Evolutionary conservation across 2,113 vertebrate genomes (phyloP).

Genomic region (Coryphaenoides rupestris): DNA sequence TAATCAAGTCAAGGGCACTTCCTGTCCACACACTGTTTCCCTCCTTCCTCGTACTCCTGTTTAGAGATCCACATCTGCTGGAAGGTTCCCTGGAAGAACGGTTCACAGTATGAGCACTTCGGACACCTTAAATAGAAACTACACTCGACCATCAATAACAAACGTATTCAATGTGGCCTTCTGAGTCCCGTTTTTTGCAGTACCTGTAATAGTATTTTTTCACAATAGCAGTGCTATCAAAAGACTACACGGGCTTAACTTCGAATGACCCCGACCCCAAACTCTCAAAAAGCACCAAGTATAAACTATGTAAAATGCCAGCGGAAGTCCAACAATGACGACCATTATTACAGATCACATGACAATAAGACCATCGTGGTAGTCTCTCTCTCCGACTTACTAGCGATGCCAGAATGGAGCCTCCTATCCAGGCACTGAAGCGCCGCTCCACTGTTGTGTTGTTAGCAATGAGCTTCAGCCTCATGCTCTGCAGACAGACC

Average conservation of each 20-base stretch:
- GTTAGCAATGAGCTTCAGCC: constrained; percentile 96
- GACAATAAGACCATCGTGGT: background rate
- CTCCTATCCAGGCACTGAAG: constrained; percentile 97
- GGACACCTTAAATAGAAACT: no score
- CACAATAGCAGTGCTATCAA: no score
- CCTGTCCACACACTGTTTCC: constrained; percentile 97
- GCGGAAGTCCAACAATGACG: no score
- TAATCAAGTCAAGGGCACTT: constrained; percentile 87
- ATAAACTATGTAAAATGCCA: no score
- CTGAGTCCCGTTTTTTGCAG: no score
- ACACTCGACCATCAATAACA: no score
- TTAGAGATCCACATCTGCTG: constrained; percentile 99
- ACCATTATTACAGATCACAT: background rate
- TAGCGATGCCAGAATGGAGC: constrained; percentile 95
- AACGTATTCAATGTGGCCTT: no score
- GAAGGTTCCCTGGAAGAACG: constrained; percentile 85
- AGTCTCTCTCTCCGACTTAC: constrained; percentile 68
- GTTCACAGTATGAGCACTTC: background rate
- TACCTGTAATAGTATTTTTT: no score
- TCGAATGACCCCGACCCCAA: no score
- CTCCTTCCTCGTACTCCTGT: constrained; percentile 97
- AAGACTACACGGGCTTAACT: no score
- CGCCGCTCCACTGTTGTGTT: constrained; percentile 95
- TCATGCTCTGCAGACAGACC: constrained; percentile 85
- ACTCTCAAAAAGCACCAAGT: no score